Base-by-base conservation (phyloP, 1,140 invertebrate genomes). In the Drosophila lini region DNA sequence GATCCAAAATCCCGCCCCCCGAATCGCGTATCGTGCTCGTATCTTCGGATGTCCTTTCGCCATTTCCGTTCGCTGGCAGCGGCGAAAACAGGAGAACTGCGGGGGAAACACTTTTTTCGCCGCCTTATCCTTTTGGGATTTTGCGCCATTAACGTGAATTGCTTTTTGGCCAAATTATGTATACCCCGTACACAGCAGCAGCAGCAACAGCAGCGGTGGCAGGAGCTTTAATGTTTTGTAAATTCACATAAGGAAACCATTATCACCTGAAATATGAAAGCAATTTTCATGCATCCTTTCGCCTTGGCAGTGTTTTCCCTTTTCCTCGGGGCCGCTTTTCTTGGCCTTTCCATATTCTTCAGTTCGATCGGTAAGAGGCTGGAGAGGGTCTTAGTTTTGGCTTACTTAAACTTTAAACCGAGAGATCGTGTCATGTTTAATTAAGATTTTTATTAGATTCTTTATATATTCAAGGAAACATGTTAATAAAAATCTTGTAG, bases 161-260 rank as follows among this genome's bases (percentile, higher is more conserved):
- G 90, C 90, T 90, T 90, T 91, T 91, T 86, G 61, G 82, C 74
- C 73, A 91, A 91, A 91, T 91, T 91, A 90, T 91, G 74, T 91
- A 77, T 81, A 74, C 73, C 75, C 70, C 77, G 78, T 63, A 53
- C 67, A 76, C 65, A 55, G 45, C 61, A 44, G 22, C 64, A 34
- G 11, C 59, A 57, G 25, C 50, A 32, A 25, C 59, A 58, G 28
- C 40, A 36, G 50, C 50, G 32, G 19, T 22, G 28, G 64, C 65
- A 74, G 81, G 63, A 91, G 79, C 90, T 81, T 86, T 89, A 91
- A 91, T 91, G 90, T 81, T 91, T 91, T 90, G 85, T 91, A 91
- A 91, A 90, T 90, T 91, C 90, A 91, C 90, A 91, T 91, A 91
- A 91, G 90, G 90, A 91, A 91, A 88, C 90, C 82, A 91, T 91